A percentile compares a stretch with the other conserved stretches of the same genome.
phyloP scores from a whole-genome alignment of 2,797 vertebrate species.

The Poeciliopsis gracilis region DNA sequence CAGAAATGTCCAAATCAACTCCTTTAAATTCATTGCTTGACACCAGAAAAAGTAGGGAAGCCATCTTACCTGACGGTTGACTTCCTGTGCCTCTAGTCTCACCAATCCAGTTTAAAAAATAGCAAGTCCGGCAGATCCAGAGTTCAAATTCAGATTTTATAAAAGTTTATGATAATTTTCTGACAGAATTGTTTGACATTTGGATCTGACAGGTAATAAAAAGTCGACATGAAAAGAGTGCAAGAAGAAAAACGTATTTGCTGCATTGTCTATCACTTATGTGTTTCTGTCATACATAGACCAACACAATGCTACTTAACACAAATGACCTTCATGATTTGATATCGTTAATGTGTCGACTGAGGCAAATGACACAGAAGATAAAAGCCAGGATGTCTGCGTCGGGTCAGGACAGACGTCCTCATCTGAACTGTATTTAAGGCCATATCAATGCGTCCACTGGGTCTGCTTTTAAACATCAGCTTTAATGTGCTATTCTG shows the following conservation, averaged over 20 bases:
- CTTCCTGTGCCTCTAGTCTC: conserved; percentile 50
- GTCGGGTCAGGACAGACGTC: neutral
- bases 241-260: neutral
- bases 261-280: neutral
- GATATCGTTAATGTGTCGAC: neutral
- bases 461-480: neutral
- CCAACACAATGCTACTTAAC: neutral
- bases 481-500: neutral
- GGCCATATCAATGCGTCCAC: neutral
- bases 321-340: neutral
- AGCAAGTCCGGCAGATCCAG: conserved; percentile 30
- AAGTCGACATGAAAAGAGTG: conserved; percentile 1
- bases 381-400: neutral
- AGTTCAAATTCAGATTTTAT: conserved; percentile 24
- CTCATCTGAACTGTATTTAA: neutral
- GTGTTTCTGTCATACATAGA: neutral
- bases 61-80: conserved; percentile 70
- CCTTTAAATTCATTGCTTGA: conserved; percentile 38
- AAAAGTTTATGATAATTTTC: neutral
- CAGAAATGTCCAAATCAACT: conserved; percentile 12
- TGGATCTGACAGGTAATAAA: conserved; percentile 41
- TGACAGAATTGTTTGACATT: conserved; percentile 10
- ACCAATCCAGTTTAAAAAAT: conserved; percentile 42
- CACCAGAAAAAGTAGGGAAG: conserved; percentile 74
- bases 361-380: neutral